These are phyloP conservation scores for Drosophila anceps DNA, from an alignment of 2,888 invertebrate species.

Conservation along the genomic window DNA sequence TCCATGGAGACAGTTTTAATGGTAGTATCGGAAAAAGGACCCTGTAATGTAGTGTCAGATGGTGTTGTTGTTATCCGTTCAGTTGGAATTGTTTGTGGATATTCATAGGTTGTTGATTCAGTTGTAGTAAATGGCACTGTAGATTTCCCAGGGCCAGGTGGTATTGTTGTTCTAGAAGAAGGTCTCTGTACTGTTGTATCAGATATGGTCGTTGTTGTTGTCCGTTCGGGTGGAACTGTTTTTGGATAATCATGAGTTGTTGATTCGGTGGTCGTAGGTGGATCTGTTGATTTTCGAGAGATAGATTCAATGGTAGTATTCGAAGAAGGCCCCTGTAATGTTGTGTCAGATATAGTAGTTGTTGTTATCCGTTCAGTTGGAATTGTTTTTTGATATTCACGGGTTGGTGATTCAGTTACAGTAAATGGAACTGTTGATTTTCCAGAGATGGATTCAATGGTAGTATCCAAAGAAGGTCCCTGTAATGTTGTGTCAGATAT, in stretches of 20 bases:
- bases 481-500: not conserved
- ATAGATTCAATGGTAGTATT: not conserved
- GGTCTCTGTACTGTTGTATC: not conserved
- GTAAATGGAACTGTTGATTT: not conserved
- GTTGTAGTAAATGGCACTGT: not conserved
- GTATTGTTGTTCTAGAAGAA: not conserved
- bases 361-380: not conserved
- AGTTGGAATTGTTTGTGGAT: not conserved
- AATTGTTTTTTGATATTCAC: not conserved
- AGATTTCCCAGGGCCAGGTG: not conserved
- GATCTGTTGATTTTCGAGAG: not conserved
- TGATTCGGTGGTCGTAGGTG: not conserved
- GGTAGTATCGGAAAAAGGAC: not conserved
- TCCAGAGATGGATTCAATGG: not conserved
- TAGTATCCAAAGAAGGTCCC: not conserved
- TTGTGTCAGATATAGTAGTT: not conserved
- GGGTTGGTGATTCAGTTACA: not conserved
- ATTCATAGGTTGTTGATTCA: not conserved
- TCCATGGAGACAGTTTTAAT: too few species aligned
- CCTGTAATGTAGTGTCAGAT: not conserved
- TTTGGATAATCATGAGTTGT: too few species aligned
- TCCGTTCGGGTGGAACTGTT: not conserved
- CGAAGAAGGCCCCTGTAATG: too few species aligned
- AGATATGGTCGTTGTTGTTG: not conserved
- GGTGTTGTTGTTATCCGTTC: not conserved